phyloP scores from a whole-genome alignment of 2,888 invertebrate species.

The Heliconius hortense region DNA sequence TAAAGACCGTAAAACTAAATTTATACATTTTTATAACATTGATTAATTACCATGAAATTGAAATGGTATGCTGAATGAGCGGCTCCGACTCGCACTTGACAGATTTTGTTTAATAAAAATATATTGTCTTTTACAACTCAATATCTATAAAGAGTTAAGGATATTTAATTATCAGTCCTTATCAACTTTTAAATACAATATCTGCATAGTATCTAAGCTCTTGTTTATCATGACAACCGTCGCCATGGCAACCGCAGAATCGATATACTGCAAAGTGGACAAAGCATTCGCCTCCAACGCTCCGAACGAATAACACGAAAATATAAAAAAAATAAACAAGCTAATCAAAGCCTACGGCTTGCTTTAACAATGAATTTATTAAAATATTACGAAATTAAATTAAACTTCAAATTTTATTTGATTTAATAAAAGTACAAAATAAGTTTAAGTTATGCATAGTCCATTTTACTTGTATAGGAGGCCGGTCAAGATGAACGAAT shows the following conservation, averaged over 20 bases:
- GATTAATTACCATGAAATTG: too few relatives aligned
- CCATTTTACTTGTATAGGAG: slow-evolving; percentile 67
- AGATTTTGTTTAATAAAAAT: background rate
- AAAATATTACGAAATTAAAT: background rate
- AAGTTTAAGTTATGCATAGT: slow-evolving; percentile 46
- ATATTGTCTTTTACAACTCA: too few relatives aligned
- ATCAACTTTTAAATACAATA: slow-evolving; percentile 8
- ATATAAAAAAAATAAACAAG: background rate
- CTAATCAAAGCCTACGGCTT: background rate
- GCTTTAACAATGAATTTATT: slow-evolving; percentile 4
- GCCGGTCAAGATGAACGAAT: slow-evolving; percentile 74
- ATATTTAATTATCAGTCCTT: background rate
- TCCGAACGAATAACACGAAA: slow-evolving; percentile 54
- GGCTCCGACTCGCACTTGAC: background rate
- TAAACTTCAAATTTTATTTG: background rate
- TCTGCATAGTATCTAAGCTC: slow-evolving; percentile 1
- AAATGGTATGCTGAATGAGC: background rate
- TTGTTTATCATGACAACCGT: slow-evolving; percentile 66
- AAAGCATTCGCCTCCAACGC: slow-evolving; percentile 60
- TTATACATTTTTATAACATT: too few relatives aligned
- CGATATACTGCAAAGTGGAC: slow-evolving; percentile 60
- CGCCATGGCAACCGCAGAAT: slow-evolving; percentile 66
- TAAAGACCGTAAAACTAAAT: too few relatives aligned
- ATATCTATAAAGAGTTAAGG: background rate
- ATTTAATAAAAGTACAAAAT: slow-evolving; percentile 1